phyloP scores from a whole-genome alignment of 1,140 invertebrate genomes.

The Drosophila mojavensis region DNA sequence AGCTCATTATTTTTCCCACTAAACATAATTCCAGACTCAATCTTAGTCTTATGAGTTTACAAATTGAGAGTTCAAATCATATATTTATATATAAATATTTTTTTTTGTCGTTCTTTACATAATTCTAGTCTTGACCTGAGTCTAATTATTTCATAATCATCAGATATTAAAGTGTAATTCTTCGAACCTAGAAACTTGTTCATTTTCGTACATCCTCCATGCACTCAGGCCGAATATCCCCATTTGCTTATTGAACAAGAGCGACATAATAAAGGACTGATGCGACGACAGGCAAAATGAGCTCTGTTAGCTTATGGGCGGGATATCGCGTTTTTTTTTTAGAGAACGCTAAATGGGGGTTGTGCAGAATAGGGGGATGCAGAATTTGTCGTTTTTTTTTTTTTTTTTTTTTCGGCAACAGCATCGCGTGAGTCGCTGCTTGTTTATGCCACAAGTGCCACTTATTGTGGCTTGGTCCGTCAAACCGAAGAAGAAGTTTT shows the following conservation, averaged over 20 bases:
- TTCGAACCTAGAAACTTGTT: no score
- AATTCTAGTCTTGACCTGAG: no score
- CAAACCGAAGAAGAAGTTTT: constrained; percentile 46
- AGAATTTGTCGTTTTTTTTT: neutral
- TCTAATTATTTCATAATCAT: no score
- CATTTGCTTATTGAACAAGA: neutral
- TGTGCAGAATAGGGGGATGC: neutral
- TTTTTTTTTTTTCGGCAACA: constrained; percentile 32
- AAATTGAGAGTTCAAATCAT: no score
- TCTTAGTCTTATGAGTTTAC: no score
- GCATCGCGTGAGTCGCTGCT: constrained; percentile 32
- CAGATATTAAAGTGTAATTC: no score
- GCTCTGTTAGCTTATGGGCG: neutral
- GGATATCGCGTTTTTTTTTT: neutral
- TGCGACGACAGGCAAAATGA: constrained; percentile 41
- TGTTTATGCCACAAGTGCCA: constrained; percentile 65
- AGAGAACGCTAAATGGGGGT: neutral
- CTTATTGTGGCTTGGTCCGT: constrained; percentile 56
- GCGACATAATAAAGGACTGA: constrained; percentile 29
- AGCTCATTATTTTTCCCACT: no score
- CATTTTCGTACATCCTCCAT: no score
- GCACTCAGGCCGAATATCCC: neutral
- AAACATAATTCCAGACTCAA: no score
- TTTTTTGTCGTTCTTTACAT: no score
- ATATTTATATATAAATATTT: no score